These are phyloP conservation scores for Sphaeridia pumilis DNA, from an alignment of 2,888 invertebrate species.

Conservation along the genomic window DNA sequence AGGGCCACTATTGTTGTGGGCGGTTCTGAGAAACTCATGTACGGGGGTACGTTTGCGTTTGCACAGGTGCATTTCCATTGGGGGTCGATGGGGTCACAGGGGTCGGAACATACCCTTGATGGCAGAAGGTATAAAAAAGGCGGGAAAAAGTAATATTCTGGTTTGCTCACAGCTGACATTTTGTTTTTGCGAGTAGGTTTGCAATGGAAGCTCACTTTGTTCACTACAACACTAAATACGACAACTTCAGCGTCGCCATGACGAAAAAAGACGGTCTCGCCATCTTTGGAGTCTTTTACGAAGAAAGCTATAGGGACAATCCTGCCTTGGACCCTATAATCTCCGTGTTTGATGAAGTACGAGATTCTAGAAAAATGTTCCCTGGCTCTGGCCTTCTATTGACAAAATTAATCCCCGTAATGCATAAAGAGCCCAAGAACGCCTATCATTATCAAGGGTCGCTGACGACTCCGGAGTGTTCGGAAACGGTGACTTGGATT, in stretches of 20 bases:
- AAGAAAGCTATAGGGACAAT: constrained; percentile 38
- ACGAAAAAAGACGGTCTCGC: constrained; percentile 48
- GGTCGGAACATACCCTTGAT: constrained; percentile 67
- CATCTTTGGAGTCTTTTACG: constrained; percentile 53
- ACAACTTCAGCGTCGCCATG: constrained; percentile 45
- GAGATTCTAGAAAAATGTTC: constrained; percentile 4
- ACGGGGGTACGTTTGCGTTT: constrained; percentile 46
- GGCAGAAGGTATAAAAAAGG: constrained; percentile 40
- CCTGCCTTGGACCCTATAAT: constrained; percentile 13
- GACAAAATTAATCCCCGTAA: constrained; percentile 5
- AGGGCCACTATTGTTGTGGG: constrained; percentile 9
- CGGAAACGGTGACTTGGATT: constrained; percentile 9
- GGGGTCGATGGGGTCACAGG: constrained; percentile 42
- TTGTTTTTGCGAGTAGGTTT: constrained; percentile 45
- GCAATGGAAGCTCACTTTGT: constrained; percentile 68
- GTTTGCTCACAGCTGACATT: too few species aligned
- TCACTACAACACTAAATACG: constrained; percentile 52
- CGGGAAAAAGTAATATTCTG: not conserved
- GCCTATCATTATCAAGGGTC: constrained; percentile 12
- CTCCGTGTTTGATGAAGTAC: not conserved
- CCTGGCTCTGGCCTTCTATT: constrained; percentile 3
- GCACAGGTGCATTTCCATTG: constrained; percentile 74
- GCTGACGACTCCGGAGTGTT: constrained; percentile 9
- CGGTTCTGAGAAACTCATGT: constrained; percentile 11
- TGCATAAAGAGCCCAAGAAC: constrained; percentile 4